These are phyloP conservation scores for Rafetus swinhoei DNA, from an alignment of 2,113 vertebrate genomes.

Conservation along the genomic window DNA sequence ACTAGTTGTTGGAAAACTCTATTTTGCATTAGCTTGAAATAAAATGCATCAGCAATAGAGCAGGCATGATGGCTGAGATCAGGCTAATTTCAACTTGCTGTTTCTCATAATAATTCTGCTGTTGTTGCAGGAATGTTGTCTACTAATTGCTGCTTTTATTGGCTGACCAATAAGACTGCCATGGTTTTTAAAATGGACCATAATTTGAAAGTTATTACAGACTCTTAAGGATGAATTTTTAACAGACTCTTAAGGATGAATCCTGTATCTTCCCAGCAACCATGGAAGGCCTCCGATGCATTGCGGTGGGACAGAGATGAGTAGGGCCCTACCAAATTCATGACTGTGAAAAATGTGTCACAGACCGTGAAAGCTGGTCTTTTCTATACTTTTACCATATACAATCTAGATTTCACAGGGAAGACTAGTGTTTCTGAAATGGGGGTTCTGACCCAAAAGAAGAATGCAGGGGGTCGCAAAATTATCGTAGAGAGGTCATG, in stretches of 20 bases:
- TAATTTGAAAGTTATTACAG: constrained; percentile 59
- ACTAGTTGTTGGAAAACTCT: neutral
- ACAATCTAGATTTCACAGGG: too few species aligned
- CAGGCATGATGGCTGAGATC: constrained; percentile 48
- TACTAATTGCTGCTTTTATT: constrained; percentile 62
- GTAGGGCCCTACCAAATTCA: too few species aligned
- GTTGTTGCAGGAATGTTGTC: constrained; percentile 50
- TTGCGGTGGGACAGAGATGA: constrained; percentile 29
- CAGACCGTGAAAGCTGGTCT: too few species aligned
- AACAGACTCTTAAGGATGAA: constrained; percentile 39
- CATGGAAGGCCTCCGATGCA: constrained; percentile 51
- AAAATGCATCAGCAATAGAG: constrained; percentile 27
- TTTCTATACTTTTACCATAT: too few species aligned
- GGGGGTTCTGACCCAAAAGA: too few species aligned
- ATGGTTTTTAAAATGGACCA: neutral
- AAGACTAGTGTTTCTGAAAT: too few species aligned
- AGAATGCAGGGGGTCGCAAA: too few species aligned
- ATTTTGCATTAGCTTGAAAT: constrained; percentile 33
- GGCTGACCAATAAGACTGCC: neutral
- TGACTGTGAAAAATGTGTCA: too few species aligned
- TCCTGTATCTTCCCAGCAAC: constrained; percentile 65
- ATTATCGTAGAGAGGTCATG: too few species aligned
- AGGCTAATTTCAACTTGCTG: constrained; percentile 51
- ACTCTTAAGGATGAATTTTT: constrained; percentile 28
- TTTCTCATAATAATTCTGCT: constrained; percentile 54